Percentiles rank a stretch among this genome's conserved stretches.
Conservation (phyloP, 2,888 invertebrate species). For the Epirrhoe alternata region DNA sequence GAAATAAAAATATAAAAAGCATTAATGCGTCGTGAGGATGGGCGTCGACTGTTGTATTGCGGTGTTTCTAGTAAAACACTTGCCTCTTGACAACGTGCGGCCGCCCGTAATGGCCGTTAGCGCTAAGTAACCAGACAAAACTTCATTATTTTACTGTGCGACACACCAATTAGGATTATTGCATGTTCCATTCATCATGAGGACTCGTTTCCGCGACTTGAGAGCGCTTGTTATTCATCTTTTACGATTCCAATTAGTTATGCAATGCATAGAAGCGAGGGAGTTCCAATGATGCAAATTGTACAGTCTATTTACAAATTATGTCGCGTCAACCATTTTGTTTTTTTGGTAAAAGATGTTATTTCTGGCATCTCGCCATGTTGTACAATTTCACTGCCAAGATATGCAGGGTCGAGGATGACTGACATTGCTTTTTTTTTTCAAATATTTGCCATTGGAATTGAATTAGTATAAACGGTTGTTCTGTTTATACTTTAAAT, state of each 20-base stretch:
- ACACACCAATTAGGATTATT: conserved; percentile 17
- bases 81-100: conserved; percentile 85
- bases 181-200: conserved; percentile 16
- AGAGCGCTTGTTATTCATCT: conserved; percentile 13
- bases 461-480: conserved; percentile 28
- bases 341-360: conserved; percentile 60
- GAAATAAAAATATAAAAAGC: conserved; percentile 80
- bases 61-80: conserved; percentile 84
- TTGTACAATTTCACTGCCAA: conserved; percentile 77
- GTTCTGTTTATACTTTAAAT: conserved; percentile 26
- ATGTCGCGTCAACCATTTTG: conserved; percentile 42
- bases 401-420: conserved; percentile 66
- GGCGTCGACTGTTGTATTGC: conserved; percentile 78
- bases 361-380: conserved; percentile 74
- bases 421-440: conserved; percentile 54
- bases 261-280: conserved; percentile 45
- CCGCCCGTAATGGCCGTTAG: conserved; percentile 85
- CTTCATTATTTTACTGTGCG: conserved; percentile 57
- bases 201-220: conserved; percentile 6
- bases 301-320: conserved; percentile 56
- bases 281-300: conserved; percentile 42
- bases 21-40: conserved; percentile 84
- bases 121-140: conserved; percentile 81
- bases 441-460: conserved; percentile 41
- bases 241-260: conserved; percentile 29